Evolutionary conservation across 2,888 invertebrate genomes (phyloP), one percentile per base, ranked within the genome.

Genomic region (Scaptomyza reducta): DNA sequence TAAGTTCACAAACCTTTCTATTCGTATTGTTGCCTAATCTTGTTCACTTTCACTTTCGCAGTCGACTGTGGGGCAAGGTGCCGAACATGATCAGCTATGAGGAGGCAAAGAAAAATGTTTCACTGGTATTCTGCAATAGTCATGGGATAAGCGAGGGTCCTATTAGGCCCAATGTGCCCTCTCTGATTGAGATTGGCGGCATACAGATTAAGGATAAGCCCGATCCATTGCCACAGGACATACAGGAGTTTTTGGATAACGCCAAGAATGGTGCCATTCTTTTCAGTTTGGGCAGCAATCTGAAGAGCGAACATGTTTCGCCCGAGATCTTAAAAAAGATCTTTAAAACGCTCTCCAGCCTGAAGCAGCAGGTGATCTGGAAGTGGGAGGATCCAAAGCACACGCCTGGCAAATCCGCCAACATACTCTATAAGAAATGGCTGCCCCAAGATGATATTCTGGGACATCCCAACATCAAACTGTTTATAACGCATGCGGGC

Each of bases 401-500:
- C 4, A 80, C 94, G 0, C 90, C 90, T 0, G 91, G 90, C 4
- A 87, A 91, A 9, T 89, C 93, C 0, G 42, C 81, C 0, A 93
- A 93, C 66, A 92, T 93, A 0, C 85, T 91, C 11, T 90, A 92
- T 31, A 82, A 87, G 61, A 93, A 94, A 71, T 96, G 95, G 95
- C 83, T 95, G 35, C 95, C 95, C 0, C 96, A 96, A 82, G 93
- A 93, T 67, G 94, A 94, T 74, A 93, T 95, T 41, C 89, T 95
- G 90, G 94, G 93, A 0, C 94, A 94, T 89, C 93, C 93, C 0
- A 94, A 94, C 55, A 79, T 93, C 11, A 93, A 92, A 84, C 86
- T 94, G 0, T 95, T 95, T 78, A 93, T 95, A 76, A 93, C 94
- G 0, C 95, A 95, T 78, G 95, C 95, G 6, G 95, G 95, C 4